phyloP scores from a whole-genome alignment of 2,113 vertebrate species.

The Phrynosoma platyrhinos region DNA sequence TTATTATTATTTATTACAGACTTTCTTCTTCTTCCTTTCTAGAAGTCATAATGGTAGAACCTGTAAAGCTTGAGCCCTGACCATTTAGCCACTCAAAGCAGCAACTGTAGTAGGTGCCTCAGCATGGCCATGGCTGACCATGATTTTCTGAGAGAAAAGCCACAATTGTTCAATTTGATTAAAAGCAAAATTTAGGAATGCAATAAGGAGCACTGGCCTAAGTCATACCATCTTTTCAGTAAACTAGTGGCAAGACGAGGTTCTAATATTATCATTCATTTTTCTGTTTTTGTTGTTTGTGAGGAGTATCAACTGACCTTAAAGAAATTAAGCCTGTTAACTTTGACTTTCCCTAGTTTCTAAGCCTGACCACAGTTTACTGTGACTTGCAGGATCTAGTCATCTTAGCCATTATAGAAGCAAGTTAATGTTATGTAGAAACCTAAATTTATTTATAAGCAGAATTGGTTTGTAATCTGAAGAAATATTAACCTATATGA shows the following conservation, averaged over 20 bases:
- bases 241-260: background rate
- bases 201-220: background rate
- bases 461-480: conserved; percentile 1
- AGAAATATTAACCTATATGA: conserved; percentile 20
- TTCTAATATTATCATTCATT: background rate
- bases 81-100: background rate
- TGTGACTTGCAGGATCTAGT: background rate
- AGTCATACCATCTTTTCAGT: background rate
- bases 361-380: conserved; percentile 14
- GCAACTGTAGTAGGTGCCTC: background rate
- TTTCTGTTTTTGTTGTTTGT: background rate
- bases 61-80: background rate
- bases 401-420: conserved; percentile 15
- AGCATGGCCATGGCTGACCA: background rate
- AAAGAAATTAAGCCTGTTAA: background rate
- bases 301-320: background rate
- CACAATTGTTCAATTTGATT: background rate
- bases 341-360: background rate
- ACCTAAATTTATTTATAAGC: conserved; percentile 21
- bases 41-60: background rate
- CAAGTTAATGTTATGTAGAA: background rate
- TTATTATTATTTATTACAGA: no score
- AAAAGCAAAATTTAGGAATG: background rate
- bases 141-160: background rate
- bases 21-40: background rate